Evolutionary conservation across 2,888 invertebrate genomes (phyloP).

Genomic region (Dromius quadrimaculatus): DNA sequence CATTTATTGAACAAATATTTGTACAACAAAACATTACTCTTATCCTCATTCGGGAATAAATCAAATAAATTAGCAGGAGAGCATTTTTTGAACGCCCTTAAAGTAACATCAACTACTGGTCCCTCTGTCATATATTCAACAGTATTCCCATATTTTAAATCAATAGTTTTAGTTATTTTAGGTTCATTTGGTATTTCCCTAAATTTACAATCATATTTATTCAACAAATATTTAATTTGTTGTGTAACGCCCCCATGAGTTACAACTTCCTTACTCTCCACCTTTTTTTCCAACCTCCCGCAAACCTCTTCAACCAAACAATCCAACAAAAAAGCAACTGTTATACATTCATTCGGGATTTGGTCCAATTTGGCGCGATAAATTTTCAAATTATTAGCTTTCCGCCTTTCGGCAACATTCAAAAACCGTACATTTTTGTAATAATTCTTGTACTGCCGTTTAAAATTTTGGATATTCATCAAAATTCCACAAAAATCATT

Average conservation of each 20-base stretch:
- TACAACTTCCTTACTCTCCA: background rate
- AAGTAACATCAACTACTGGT: slow-evolving; percentile 1
- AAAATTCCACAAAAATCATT: slow-evolving; percentile 13
- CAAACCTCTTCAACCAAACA: slow-evolving; percentile 24
- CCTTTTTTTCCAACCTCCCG: slow-evolving; percentile 1
- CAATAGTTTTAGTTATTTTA: slow-evolving; percentile 22
- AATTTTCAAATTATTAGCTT: background rate
- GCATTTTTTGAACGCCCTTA: background rate
- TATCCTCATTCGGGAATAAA: background rate
- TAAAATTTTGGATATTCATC: slow-evolving; percentile 21
- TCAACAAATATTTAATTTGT: slow-evolving; percentile 10
- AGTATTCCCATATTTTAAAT: slow-evolving; percentile 27
- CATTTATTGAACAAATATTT: slow-evolving; percentile 38
- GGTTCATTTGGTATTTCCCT: background rate
- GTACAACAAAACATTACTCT: background rate
- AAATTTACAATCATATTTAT: slow-evolving; percentile 20
- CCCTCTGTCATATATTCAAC: background rate
- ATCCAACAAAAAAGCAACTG: slow-evolving; percentile 28
- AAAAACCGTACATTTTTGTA: slow-evolving; percentile 2
- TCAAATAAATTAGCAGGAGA: slow-evolving; percentile 13
- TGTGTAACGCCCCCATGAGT: slow-evolving; percentile 12
- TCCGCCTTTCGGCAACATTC: slow-evolving; percentile 4
- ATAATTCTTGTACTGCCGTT: slow-evolving; percentile 35
- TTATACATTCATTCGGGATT: slow-evolving; percentile 42
- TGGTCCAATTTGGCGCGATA: slow-evolving; percentile 1